Evolutionary conservation across 2,797 vertebrate species (phyloP), one percentile per base, ranked within the genome.

Genomic region (Xerus rutilus): DNA sequence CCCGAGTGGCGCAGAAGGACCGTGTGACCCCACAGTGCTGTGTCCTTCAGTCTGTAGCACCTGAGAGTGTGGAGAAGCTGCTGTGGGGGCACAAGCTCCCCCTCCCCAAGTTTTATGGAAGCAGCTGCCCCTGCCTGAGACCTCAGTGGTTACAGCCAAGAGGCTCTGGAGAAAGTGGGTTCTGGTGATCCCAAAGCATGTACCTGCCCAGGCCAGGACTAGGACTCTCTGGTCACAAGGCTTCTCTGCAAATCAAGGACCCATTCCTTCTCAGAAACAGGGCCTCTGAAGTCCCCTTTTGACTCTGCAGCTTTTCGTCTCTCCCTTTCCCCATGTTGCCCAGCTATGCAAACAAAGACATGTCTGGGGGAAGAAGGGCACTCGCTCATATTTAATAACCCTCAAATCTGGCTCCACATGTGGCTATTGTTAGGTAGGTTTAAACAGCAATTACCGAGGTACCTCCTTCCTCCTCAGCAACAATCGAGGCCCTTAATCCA

Each of bases 381-480:
- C 98, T 98, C 65, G 96, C 98, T 98, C 98, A 98, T 98, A 98
- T 98, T 98, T 98, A 98, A 98, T 99, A 98, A 98, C 97, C 98
- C 96, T 97, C 98, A 98, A 98, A 98, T 97, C 98, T 98, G 97
- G 93, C 93, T 98, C 97, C 98, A 98, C 98, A 99, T 98, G 98
- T 98, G 98, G 98, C 98, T 98, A 98, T 98, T 98, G 98, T 99
- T 98, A 98, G 98, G 97, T 95, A 97, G 98, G 98, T 99, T 98
- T 98, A 98, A 98, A 96, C 97, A 97, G 98, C 98, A 98, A 98
- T 99, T 98, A 98, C 94, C 65, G 97, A 98, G 98, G 98, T 96
- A 97, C 98, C 97, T 98, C 98, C 97, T 97, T 98, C 98, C 97
- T 98, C 98, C 97, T 98, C 96, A 94, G 93, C 97, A 98, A 98